Base-by-base conservation (phyloP, 1,140 invertebrate genomes). In the Calliphora vicina region DNA sequence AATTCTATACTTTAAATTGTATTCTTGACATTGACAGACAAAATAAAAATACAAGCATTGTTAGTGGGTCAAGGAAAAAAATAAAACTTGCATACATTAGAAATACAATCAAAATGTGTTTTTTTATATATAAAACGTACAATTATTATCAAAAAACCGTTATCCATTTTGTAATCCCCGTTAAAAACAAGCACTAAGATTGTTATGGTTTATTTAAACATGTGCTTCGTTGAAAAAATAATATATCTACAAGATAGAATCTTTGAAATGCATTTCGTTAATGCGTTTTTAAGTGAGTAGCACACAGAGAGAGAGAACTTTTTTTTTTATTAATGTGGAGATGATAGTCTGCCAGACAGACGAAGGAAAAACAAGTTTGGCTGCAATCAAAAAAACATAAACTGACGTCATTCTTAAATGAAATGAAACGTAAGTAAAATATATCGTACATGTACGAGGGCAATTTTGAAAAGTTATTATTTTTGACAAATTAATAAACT, bases 341-440 rank as follows among this genome's bases (percentile, higher is more conserved):
- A 35, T n/a, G 35, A 35, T 5, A 35, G 35, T 35, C 35, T 0
- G 35, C 6, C 35, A 10, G 10, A 35, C 4, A 4, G 15, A 57
- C 2, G 1, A 2, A 57, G 5, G 35, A 57, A n/a, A 57, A 57
- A 57, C 50, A 57, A 57, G 50, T 67, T 67, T 67, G 20, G 2
- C 2, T 67, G 61, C 61, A 67, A 9, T 20, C 20, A 25, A 67
- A 67, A 23, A 67, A 20, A 23, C 61, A 23, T 67, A 67, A 67
- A 67, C 61, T 67, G 61, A 67, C 61, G 61, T 67, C 20, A 67
- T 25, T 67, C n/a, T 67, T 67, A 67, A 67, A 25, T 67, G 61
- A 67, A 57, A 57, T 57, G 50, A 57, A 57, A 57, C 50, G 50
- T 57, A n/a, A 57, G n/a, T 57, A 57, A 12, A 10, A 10, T 17